A percentile compares a stretch with the other conserved stretches of the same genome.
Evolutionary conservation across 1,140 invertebrate genomes (phyloP).

Genomic region (Eupeodes corollae): DNA sequence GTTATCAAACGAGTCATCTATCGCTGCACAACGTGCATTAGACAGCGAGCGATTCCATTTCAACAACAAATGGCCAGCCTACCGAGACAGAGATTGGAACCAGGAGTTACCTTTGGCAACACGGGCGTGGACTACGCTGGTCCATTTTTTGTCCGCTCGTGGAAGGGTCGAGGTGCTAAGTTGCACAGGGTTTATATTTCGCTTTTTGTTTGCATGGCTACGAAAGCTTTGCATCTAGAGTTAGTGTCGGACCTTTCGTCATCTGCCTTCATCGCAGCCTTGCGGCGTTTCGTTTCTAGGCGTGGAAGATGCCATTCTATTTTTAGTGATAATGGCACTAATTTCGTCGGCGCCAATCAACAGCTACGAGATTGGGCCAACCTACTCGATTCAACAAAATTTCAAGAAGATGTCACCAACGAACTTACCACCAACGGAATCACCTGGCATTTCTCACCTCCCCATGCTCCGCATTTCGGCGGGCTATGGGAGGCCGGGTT

Average conservation of each 20-base stretch:
- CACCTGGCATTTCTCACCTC: too few species aligned
- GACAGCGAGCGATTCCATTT: neutral
- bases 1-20: too few species aligned
- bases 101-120: neutral
- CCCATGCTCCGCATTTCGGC: neutral
- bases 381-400: conserved; percentile 12
- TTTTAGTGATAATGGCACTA: conserved; percentile 18
- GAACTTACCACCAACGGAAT: neutral
- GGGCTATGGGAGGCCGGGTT: neutral
- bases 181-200: conserved; percentile 22
- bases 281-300: conserved; percentile 17
- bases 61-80: neutral
- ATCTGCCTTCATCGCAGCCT: conserved; percentile 21
- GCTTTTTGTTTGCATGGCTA: conserved; percentile 19
- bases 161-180: conserved; percentile 6
- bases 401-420: conserved; percentile 13
- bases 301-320: neutral
- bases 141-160: neutral
- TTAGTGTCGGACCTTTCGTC: conserved; percentile 16
- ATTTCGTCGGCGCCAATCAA: conserved; percentile 4
- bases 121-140: neutral
- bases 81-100: neutral
- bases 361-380: neutral
- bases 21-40: too few species aligned
- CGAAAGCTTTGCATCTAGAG: conserved; percentile 25